Percentiles rank a stretch among this genome's conserved stretches.
Evolutionary conservation across 2,113 vertebrate species (phyloP).

Genomic region (Podiceps cristatus): DNA sequence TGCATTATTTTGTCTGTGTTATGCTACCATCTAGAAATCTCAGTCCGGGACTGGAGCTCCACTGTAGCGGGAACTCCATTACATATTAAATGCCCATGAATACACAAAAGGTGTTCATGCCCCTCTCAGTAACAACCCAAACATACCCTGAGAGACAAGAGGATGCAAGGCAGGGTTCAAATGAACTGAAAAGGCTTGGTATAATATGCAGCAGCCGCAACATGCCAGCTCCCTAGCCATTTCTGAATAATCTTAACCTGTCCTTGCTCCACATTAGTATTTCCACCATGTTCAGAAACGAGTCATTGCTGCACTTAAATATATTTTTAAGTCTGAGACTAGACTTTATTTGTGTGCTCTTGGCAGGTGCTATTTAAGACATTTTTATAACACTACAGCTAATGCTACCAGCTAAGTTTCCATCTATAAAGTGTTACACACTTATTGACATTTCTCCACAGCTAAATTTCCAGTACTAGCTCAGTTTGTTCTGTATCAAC

Average conservation of each 20-base stretch:
- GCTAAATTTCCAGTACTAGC: conserved; percentile 8
- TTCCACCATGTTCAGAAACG: background rate
- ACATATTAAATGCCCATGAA: background rate
- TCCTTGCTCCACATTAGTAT: background rate
- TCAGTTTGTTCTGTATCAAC: conserved; percentile 32
- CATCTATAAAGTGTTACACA: conserved; percentile 32
- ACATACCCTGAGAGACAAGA: background rate
- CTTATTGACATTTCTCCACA: conserved; percentile 34
- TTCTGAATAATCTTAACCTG: background rate
- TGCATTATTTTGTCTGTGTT: background rate
- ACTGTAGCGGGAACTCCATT: background rate
- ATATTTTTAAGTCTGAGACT: background rate
- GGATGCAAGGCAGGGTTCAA: background rate
- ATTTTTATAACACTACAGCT: background rate
- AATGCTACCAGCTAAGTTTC: conserved; percentile 21
- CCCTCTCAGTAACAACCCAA: background rate
- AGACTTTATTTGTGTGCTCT: background rate
- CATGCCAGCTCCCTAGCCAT: background rate
- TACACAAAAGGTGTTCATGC: background rate
- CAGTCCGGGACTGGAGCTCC: background rate
- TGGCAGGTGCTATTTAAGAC: conserved; percentile 30
- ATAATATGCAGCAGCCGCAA: background rate
- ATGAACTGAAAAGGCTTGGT: background rate
- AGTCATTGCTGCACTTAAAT: background rate
- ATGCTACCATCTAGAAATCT: background rate